These are phyloP conservation scores for Denticeps clupeoides DNA, from an alignment of 2,797 vertebrate species.

Conservation along the genomic window DNA sequence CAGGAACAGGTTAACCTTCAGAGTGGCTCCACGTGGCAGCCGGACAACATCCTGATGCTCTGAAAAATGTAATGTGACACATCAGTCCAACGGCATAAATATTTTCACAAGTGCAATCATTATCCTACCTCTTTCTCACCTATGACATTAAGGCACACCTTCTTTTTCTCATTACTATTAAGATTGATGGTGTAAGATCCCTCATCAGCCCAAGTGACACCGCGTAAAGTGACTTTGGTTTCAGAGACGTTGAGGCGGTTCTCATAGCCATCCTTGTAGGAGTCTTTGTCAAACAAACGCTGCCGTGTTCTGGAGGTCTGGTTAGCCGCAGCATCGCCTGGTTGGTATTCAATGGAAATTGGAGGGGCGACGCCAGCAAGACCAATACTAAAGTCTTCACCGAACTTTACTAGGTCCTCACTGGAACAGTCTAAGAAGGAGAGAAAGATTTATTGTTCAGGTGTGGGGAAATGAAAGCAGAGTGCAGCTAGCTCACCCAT, in stretches of 20 bases:
- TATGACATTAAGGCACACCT: conserved; percentile 62
- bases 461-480: neutral
- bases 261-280: conserved; percentile 27
- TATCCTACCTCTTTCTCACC: conserved; percentile 40
- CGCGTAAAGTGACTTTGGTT: conserved; percentile 34
- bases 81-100: no score
- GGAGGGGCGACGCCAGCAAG: conserved; percentile 27
- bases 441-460: neutral
- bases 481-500: no score
- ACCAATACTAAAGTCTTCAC: conserved; percentile 41
- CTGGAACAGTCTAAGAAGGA: conserved; percentile 51
- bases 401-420: conserved; percentile 51
- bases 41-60: conserved; percentile 45
- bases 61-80: no score
- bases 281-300: conserved; percentile 35
- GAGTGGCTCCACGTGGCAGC: conserved; percentile 30
- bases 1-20: conserved; percentile 59
- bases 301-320: conserved; percentile 44
- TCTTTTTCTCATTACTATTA: conserved; percentile 33
- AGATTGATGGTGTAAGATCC: conserved; percentile 62
- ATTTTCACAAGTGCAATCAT: neutral
- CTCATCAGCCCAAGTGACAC: conserved; percentile 46
- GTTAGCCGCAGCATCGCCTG: conserved; percentile 51
- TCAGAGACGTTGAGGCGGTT: conserved; percentile 36
- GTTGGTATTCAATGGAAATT: conserved; percentile 49